Evolutionary conservation across 2,113 vertebrate genomes (phyloP).

Genomic region (Clupea harengus): DNA sequence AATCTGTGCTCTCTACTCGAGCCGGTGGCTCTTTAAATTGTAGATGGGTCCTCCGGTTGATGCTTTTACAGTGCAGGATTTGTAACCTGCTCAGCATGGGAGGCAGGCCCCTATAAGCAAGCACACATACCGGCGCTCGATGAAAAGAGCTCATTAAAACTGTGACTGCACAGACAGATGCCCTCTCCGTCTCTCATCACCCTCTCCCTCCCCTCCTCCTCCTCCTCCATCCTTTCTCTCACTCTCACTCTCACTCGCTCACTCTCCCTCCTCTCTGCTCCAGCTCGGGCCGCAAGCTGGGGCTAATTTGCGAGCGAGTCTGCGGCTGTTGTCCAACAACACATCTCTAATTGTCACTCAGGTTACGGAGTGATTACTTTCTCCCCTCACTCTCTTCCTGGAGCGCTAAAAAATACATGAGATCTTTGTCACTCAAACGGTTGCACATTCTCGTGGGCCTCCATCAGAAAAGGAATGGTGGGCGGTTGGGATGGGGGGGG

Average conservation of each 20-base stretch:
- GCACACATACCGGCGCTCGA: neutral
- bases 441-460: constrained; percentile 69
- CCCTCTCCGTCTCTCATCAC: constrained; percentile 12
- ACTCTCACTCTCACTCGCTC: constrained; percentile 4
- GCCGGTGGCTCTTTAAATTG: constrained; percentile 3
- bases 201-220: neutral
- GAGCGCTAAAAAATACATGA: constrained; percentile 74
- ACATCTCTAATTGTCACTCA: constrained; percentile 64
- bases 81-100: constrained; percentile 15
- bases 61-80: constrained; percentile 13
- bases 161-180: constrained; percentile 16
- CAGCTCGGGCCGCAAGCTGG: constrained; percentile 38
- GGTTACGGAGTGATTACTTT: constrained; percentile 51
- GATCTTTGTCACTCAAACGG: constrained; percentile 77
- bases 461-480: constrained; percentile 67
- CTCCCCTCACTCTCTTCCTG: constrained; percentile 26
- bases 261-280: neutral
- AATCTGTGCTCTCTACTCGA: neutral
- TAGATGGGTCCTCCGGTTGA: neutral
- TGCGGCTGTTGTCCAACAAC: constrained; percentile 67
- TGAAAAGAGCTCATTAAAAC: constrained; percentile 26
- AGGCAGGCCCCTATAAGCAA: neutral
- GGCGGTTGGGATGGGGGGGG: too few species aligned
- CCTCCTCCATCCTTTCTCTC: neutral
- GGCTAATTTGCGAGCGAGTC: constrained; percentile 70